Evolutionary conservation across 2,888 invertebrate species (phyloP).

Genomic region (Apodemia duryi): DNA sequence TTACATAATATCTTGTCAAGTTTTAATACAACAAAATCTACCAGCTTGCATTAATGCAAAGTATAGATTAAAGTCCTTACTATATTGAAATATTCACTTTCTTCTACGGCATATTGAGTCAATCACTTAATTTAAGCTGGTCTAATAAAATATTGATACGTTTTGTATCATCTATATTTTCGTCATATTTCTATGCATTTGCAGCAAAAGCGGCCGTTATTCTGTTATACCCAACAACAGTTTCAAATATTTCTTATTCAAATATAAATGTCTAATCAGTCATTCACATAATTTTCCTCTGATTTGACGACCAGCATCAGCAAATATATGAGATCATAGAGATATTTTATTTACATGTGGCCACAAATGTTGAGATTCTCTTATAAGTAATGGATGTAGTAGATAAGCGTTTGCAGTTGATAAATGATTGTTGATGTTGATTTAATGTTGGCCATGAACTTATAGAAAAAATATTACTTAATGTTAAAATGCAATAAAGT

Average conservation of each 20-base stretch:
- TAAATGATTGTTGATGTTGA: no score
- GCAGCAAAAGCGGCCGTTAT: not conserved
- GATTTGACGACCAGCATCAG: not conserved
- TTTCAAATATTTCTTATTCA: not conserved
- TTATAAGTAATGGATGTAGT: no score
- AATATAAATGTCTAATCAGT: not conserved
- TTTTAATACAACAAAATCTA: slow-evolving; percentile 5
- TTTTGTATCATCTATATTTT: not conserved
- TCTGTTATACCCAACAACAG: not conserved
- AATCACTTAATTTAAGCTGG: not conserved
- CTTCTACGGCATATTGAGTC: not conserved
- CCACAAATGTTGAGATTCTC: no score
- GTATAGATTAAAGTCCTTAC: slow-evolving; percentile 9
- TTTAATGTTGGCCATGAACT: no score
- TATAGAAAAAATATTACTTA: no score
- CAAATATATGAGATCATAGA: not conserved
- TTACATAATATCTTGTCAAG: slow-evolving; percentile 11
- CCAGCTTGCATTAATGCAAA: slow-evolving; percentile 4
- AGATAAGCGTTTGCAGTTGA: no score
- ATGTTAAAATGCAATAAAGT: no score
- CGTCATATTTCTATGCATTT: not conserved
- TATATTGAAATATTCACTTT: slow-evolving; percentile 10
- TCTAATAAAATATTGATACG: not conserved
- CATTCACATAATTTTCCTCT: not conserved
- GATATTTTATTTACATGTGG: not conserved